Evolutionary conservation across 2,797 vertebrate genomes (phyloP).

Genomic region (Coluber constrictor): DNA sequence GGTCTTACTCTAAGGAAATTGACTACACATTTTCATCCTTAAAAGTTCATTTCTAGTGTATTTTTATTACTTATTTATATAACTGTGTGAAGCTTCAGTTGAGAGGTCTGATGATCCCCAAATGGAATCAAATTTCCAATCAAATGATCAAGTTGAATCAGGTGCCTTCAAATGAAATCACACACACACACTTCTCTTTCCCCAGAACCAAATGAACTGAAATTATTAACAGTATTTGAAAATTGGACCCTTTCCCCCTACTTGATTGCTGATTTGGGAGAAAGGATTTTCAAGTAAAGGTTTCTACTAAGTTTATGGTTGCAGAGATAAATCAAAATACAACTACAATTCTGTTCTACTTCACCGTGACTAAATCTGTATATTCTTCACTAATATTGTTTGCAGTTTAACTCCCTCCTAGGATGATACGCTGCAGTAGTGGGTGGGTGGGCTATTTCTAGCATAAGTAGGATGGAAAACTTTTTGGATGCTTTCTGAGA

Average conservation of each 20-base stretch:
- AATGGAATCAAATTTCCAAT: not conserved
- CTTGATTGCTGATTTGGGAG: not conserved
- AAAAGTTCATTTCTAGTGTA: not conserved
- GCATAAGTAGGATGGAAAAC: not conserved
- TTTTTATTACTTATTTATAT: not conserved
- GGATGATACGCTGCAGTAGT: not conserved
- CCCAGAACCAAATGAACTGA: not conserved
- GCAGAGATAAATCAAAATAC: not conserved
- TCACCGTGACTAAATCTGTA: not conserved
- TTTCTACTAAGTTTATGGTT: not conserved
- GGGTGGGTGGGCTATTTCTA: not conserved
- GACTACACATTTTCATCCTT: not conserved
- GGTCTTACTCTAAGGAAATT: not conserved
- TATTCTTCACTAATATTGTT: not conserved
- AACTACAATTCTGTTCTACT: not conserved
- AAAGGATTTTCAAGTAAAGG: not conserved
- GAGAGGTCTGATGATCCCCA: not conserved
- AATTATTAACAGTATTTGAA: not conserved
- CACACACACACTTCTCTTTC: not conserved
- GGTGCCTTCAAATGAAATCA: not conserved
- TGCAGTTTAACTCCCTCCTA: not conserved
- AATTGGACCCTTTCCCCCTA: not conserved
- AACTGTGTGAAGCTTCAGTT: not conserved
- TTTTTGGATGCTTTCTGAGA: not conserved
- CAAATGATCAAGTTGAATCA: not conserved